A percentile compares a stretch with the other conserved stretches of the same genome.
phyloP scores from a whole-genome alignment of 2,888 invertebrate genomes.

The Phaedon cochleariae region DNA sequence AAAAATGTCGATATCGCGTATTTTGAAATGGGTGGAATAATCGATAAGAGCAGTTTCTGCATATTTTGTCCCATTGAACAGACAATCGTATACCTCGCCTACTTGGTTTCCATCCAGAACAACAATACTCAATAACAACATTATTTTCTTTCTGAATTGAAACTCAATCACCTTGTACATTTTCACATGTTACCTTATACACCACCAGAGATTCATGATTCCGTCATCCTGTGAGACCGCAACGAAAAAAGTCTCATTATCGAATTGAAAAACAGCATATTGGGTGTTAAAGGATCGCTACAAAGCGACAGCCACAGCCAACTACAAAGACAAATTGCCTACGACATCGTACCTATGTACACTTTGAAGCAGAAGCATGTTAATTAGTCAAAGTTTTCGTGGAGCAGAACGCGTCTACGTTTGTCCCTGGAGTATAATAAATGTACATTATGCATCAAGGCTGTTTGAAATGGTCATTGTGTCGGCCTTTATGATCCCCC shows the following conservation, averaged over 20 bases:
- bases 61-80: no score
- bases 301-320: neutral
- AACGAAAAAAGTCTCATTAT: neutral
- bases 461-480: constrained; percentile 16
- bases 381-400: constrained; percentile 29
- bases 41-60: no score
- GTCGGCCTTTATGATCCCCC: neutral
- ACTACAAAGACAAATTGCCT: constrained; percentile 20
- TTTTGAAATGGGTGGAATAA: no score
- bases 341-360: constrained; percentile 8
- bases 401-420: constrained; percentile 12
- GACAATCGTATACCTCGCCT: no score
- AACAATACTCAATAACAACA: no score
- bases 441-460: constrained; percentile 19
- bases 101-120: no score
- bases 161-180: no score
- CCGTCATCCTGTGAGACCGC: neutral
- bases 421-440: constrained; percentile 22
- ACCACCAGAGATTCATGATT: neutral
- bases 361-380: constrained; percentile 15
- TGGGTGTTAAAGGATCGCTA: neutral
- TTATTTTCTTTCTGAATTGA: no score
- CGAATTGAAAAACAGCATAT: neutral
- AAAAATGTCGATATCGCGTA: no score
- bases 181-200: neutral